Percentiles rank a stretch among this genome's conserved stretches.
phyloP scores from a whole-genome alignment of 2,113 vertebrate genomes.

The Chloroceryle aenea region DNA sequence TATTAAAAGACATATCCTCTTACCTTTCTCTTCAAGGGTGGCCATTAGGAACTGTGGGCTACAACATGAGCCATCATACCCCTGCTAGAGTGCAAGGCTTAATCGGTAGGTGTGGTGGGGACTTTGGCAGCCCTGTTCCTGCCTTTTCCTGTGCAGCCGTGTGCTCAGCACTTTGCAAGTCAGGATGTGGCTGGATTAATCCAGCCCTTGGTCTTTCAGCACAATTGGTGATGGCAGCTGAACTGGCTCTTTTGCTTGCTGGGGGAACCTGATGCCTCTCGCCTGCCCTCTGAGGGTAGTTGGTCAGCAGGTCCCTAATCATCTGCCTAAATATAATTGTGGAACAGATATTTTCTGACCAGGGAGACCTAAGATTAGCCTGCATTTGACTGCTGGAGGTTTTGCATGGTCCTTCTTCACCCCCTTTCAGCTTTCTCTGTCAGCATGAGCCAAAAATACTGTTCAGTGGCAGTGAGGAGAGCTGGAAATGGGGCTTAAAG shows the following conservation, averaged over 20 bases:
- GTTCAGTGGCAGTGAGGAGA: neutral
- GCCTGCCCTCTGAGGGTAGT: neutral
- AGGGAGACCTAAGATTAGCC: conserved; percentile 51
- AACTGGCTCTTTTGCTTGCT: neutral
- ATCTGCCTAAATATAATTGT: conserved; percentile 59
- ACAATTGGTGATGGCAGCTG: neutral
- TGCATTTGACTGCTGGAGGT: neutral
- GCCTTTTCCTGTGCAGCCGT: neutral
- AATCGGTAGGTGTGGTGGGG: neutral
- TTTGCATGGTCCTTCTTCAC: neutral
- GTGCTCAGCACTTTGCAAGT: neutral
- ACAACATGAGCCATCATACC: rapidly evolving
- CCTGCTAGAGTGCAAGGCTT: neutral
- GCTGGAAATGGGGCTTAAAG: neutral
- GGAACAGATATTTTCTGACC: conserved; percentile 15
- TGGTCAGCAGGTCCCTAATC: neutral
- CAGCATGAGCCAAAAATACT: neutral
- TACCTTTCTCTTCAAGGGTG: neutral
- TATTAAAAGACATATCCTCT: neutral
- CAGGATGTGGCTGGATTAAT: neutral
- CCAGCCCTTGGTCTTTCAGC: neutral
- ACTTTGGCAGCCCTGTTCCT: neutral
- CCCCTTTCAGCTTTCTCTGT: neutral
- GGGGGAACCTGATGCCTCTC: conserved; percentile 1
- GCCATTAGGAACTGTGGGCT: neutral